Base-by-base conservation (phyloP, 1,140 invertebrate genomes). In the Popillia japonica region DNA sequence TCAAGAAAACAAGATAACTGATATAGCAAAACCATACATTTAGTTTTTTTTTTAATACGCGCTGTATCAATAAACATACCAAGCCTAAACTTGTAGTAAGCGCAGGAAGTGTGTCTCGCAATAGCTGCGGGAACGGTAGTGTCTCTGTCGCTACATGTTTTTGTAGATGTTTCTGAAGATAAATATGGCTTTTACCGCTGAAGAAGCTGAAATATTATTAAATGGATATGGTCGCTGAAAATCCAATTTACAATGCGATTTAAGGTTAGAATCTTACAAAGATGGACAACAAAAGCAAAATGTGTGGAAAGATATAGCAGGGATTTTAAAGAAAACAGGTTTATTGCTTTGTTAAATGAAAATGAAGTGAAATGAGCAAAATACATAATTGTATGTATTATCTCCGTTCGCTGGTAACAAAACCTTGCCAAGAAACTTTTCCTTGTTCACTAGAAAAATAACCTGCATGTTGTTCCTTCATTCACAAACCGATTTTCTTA, bases 381-480 rank as follows among this genome's bases (percentile, higher is more conserved):
- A 74, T 74, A 11, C 34, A 74, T 74, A 23, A 17, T 40, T 27
- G 20, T 40, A 11, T 27, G 27, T 14, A 17, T 40, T 74, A 27
- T 74, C 3, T 3, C 17, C 11, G n/a, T 17, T 74, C 2, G 8
- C 55, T 59, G 14, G 55, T 59, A 59, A 59, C 55, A 59, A 6
- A 59, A 22, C 40, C 72, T 74, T 74, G 72, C 72, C 72, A 74
- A 40, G 72, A 74, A 40, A 74, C 72, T 22, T 22, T 40, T 27
- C 72, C 72, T 40, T 14, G 14, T 27, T 40, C 11, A 40, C 14
- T 17, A n/a, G 17, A 17, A 42, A 74, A 74, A 22, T 27, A 74
- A 74, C 40, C 72, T 76, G 17, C 55, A n/a, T 48, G 22, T 17
- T 22, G 40, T 10, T 76, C 75, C 34, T 41, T 48, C 7, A 76